phyloP scores from a whole-genome alignment of 2,797 vertebrate genomes.

The Choloepus didactylus region DNA sequence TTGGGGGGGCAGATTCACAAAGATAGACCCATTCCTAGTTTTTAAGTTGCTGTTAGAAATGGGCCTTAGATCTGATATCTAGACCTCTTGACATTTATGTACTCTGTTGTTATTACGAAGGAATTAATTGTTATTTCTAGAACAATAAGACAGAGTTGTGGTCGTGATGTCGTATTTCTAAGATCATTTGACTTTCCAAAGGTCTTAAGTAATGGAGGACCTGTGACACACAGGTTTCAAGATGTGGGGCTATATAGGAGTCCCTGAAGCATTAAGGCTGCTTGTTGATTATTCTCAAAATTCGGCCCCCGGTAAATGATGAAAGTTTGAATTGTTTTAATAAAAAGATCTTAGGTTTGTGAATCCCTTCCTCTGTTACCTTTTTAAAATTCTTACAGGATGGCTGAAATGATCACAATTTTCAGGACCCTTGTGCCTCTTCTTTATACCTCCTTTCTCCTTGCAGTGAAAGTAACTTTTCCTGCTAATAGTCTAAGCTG shows the following conservation, averaged over 20 bases:
- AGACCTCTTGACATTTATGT: not conserved
- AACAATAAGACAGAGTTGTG: not conserved
- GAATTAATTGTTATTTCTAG: constrained; percentile 60
- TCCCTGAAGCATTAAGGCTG: constrained; percentile 16
- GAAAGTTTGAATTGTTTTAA: constrained; percentile 53
- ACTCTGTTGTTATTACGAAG: constrained; percentile 44
- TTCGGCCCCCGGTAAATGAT: constrained; percentile 35
- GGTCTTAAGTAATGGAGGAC: not conserved
- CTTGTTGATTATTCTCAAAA: constrained; percentile 43
- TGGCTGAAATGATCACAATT: constrained; percentile 22
- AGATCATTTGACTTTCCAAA: constrained; percentile 60
- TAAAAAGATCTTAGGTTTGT: constrained; percentile 55
- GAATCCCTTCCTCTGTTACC: not conserved
- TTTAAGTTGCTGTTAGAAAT: constrained; percentile 66
- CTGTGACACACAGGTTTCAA: not conserved
- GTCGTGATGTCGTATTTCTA: constrained; percentile 28
- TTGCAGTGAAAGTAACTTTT: not conserved
- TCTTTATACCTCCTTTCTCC: not conserved
- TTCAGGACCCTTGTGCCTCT: not conserved
- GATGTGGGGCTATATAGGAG: not conserved
- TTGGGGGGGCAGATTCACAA: constrained; percentile 26
- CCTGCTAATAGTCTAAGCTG: not conserved
- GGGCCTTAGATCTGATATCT: constrained; percentile 33
- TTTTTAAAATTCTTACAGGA: constrained; percentile 11
- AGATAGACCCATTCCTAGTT: not conserved